Base-by-base conservation (phyloP, 2,888 invertebrate genomes). In the Hymenopus coronatus region DNA sequence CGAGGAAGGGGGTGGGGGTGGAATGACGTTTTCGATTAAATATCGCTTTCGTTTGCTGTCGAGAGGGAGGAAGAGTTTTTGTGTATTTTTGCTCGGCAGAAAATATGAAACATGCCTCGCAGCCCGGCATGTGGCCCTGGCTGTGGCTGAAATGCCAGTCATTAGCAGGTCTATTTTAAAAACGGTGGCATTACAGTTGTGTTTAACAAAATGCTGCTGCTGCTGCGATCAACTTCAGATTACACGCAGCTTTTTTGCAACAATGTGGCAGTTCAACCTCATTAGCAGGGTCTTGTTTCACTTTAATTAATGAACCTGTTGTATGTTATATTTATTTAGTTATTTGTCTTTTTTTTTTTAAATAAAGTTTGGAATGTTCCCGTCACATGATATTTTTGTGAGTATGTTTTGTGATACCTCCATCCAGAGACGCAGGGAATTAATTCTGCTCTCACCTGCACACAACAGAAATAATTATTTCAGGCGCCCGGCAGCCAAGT, bases 11-110 rank as follows among this genome's bases (percentile, higher is more conserved):
- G 85, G 27, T 54, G 25, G 85, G 81, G 54, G 28, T 25, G 28
- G 54, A 81, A 81, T 86, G 86, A 86, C 86, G 86, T 86, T 86
- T 86, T 86, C 86, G 86, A 86, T 86, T 86, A 86, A 86, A 86
- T 81, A 86, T 86, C 81, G 86, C 54, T 85, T 54, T 85, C 54
- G 54, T 70, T 70, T 70, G 54, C 54, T 70, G 54, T 70, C 54
- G 54, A 70, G 54, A 25, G 54, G 54, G 54, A 70, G 54, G 54
- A 70, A 70, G 54, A 70, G 54, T 70, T 70, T 70, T 20, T 70
- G 54, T 70, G 54, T 25, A 70, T 70, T 70, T 70, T 70, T 70
- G 54, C 54, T 70, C 54, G 54, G 54, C 54, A 70, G 54, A 70
- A 70, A 70, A 70, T 70, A 70, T 70, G 54, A 70, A 70, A 70